Percentiles rank a stretch among this genome's conserved stretches.
phyloP scores from a whole-genome alignment of 2,113 vertebrate species.

The Pterocles gutturalis region DNA sequence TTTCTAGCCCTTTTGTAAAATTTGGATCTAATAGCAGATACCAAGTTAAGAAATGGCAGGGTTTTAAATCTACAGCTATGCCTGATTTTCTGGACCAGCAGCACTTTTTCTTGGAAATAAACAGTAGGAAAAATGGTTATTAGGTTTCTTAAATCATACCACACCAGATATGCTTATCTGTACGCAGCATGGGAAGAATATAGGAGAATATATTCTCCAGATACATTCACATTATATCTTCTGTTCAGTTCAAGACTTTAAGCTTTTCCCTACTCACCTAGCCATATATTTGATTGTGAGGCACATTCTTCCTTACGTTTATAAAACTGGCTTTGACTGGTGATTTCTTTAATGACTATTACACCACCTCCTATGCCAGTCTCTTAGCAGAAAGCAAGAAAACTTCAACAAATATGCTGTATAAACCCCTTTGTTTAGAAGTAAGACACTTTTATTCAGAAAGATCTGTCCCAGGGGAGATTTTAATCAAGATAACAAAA shows the following conservation, averaged over 20 bases:
- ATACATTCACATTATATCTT: not conserved
- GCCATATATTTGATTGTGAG: not conserved
- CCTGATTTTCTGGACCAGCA: not conserved
- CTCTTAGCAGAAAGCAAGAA: not conserved
- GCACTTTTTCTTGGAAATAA: not conserved
- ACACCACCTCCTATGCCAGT: not conserved
- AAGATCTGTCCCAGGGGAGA: not conserved
- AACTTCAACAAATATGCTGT: not conserved
- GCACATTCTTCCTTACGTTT: not conserved
- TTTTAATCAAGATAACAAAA: not conserved
- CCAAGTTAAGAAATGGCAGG: not conserved
- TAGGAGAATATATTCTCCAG: not conserved
- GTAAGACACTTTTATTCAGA: not conserved
- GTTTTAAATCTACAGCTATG: not conserved
- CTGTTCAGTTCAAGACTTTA: not conserved
- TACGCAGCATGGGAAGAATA: not conserved
- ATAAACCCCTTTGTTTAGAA: not conserved
- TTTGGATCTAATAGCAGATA: not conserved
- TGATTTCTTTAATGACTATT: not conserved
- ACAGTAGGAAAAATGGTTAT: not conserved
- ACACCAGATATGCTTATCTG: not conserved
- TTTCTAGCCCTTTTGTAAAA: not conserved
- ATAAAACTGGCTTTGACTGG: not conserved
- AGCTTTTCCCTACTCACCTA: not conserved
- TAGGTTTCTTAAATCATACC: not conserved